Conservation (phyloP, 1,140 invertebrate species). For the Aphelenchoides besseyi region DNA sequence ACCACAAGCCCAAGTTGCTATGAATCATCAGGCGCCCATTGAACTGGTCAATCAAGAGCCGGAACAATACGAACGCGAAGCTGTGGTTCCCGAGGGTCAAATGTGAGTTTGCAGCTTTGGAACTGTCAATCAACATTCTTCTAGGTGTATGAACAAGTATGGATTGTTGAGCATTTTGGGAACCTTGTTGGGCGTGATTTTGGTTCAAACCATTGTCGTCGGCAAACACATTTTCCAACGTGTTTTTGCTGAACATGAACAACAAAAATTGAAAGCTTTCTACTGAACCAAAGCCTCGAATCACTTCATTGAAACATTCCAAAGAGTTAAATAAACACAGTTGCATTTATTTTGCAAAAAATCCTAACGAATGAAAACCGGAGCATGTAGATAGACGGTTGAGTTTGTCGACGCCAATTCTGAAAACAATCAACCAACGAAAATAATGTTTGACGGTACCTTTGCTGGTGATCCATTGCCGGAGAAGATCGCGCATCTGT, state of each 20-base stretch:
- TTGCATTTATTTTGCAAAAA: too few species aligned
- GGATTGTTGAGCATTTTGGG: constrained; percentile 43
- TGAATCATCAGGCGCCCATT: constrained; percentile 23
- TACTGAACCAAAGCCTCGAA: constrained; percentile 1
- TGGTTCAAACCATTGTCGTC: constrained; percentile 56
- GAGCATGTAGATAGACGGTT: too few species aligned
- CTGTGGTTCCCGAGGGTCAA: constrained; percentile 12
- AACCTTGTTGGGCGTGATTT: constrained; percentile 45
- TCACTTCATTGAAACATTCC: too few species aligned
- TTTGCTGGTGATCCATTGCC: constrained; percentile 19
- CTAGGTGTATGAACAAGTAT: constrained; percentile 49
- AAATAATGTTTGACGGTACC: too few species aligned
- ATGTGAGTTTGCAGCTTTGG: constrained; percentile 8
- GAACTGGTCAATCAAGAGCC: constrained; percentile 31
- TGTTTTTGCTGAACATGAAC: constrained; percentile 26
- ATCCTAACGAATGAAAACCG: too few species aligned
- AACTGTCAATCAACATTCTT: constrained; percentile 23
- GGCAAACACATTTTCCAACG: constrained; percentile 50
- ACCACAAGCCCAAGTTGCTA: constrained; percentile 16
- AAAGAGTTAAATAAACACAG: too few species aligned
- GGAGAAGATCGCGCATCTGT: constrained; percentile 12
- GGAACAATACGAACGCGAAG: background rate
- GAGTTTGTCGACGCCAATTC: too few species aligned
- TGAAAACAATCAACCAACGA: background rate
- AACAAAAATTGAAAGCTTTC: background rate